Percentiles rank a stretch among this genome's conserved stretches.
These are phyloP conservation scores for Chauna torquata DNA, from an alignment of 2,113 vertebrate species.

Conservation along the genomic window DNA sequence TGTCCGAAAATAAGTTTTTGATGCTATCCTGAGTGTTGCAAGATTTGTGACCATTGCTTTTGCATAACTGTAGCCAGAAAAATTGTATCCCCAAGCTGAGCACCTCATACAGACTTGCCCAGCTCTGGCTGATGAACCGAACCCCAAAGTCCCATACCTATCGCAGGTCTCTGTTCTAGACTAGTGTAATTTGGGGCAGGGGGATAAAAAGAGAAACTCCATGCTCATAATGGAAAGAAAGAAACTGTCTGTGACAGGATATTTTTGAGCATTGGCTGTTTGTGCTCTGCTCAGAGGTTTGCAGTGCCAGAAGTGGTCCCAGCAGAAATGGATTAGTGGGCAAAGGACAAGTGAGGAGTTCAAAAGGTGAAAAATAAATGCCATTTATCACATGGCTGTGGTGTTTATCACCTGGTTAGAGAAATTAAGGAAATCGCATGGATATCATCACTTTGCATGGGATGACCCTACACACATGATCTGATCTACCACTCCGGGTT, in stretches of 20 bases:
- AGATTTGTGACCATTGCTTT: not conserved
- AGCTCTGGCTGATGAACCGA: not conserved
- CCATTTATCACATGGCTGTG: constrained; percentile 17
- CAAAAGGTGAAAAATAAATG: constrained; percentile 52
- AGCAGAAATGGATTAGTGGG: constrained; percentile 48
- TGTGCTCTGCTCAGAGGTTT: not conserved
- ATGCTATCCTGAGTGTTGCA: not conserved
- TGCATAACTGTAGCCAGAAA: not conserved
- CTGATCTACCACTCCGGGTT: not conserved
- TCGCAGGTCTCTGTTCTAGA: not conserved
- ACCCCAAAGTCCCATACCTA: not conserved
- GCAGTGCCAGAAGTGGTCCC: constrained; percentile 47
- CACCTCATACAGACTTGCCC: not conserved
- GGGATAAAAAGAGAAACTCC: not conserved
- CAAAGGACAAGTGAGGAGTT: constrained; percentile 44
- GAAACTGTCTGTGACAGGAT: constrained; percentile 33
- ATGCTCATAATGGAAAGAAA: constrained; percentile 16
- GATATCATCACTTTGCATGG: not conserved
- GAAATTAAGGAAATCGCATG: constrained; percentile 4
- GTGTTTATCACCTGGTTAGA: constrained; percentile 29
- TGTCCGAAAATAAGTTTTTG: not conserved
- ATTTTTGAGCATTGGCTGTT: not conserved
- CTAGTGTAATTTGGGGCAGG: not conserved
- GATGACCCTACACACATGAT: not conserved
- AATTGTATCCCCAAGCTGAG: not conserved